Evolutionary conservation across 1,140 invertebrate species (phyloP).

Genomic region (Eupeodes corollae): DNA sequence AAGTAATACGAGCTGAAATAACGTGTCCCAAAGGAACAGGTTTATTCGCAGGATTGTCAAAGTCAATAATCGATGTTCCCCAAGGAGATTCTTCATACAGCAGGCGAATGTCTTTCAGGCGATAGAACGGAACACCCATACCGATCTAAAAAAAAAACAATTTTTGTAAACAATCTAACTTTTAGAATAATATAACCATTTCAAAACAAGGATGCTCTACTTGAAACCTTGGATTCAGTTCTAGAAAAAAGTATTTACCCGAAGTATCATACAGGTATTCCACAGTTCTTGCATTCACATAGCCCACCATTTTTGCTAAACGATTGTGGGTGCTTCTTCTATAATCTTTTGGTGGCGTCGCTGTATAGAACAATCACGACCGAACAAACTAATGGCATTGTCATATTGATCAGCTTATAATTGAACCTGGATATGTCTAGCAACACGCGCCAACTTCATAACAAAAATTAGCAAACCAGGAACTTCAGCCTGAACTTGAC

Average conservation of each 20-base stretch:
- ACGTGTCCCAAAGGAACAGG: slow-evolving; percentile 93
- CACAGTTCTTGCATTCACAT: slow-evolving; percentile 96
- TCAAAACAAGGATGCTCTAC: slow-evolving; percentile 99
- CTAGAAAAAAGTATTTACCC: slow-evolving; percentile 90
- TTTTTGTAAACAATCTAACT: slow-evolving; percentile 42
- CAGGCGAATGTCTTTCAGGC: slow-evolving; percentile 92
- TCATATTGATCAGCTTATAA: slow-evolving; percentile 93
- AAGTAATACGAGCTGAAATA: slow-evolving; percentile 96
- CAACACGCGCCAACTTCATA: slow-evolving; percentile 97
- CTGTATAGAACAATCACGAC: slow-evolving; percentile 98
- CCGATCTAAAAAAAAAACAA: slow-evolving; percentile 52
- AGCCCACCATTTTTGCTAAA: slow-evolving; percentile 99
- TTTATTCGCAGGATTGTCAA: slow-evolving; percentile 73
- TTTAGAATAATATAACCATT: slow-evolving; percentile 67
- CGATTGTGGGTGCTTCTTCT: slow-evolving; percentile 93
- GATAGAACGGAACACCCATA: slow-evolving; percentile 94
- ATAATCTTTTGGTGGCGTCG: slow-evolving; percentile 99
- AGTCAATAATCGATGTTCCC: slow-evolving; percentile 78
- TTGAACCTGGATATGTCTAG: slow-evolving; percentile 96
- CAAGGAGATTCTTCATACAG: slow-evolving; percentile 88
- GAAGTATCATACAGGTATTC: slow-evolving; percentile 92
- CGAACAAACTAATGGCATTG: slow-evolving; percentile 96
- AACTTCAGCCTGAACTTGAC: slow-evolving; percentile 94
- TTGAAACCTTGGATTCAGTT: slow-evolving; percentile 95
- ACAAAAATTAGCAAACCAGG: slow-evolving; percentile 97